Conservation (phyloP, 2,888 invertebrate genomes). For the Brassicogethes aeneus region DNA sequence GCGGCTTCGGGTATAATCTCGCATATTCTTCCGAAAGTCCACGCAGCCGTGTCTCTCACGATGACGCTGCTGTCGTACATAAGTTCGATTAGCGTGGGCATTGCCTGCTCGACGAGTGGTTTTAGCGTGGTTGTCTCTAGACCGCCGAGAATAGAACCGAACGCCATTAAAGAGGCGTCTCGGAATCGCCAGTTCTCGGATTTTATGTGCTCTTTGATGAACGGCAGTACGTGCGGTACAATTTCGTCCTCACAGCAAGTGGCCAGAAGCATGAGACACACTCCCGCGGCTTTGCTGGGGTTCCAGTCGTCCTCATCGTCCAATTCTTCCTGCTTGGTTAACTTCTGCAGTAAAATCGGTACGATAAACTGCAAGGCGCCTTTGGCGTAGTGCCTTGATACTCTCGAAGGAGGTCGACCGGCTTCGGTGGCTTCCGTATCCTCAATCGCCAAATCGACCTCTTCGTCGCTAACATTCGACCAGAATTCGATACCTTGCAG, state of each 20-base stretch:
- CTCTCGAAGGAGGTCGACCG: conserved; percentile 84
- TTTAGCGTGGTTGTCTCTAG: conserved; percentile 80
- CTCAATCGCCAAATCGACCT: conserved; percentile 91
- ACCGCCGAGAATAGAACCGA: conserved; percentile 78
- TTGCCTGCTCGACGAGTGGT: conserved; percentile 91
- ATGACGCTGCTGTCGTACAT: conserved; percentile 92
- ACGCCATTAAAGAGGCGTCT: conserved; percentile 98
- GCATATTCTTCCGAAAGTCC: conserved; percentile 83
- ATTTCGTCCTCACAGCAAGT: conserved; percentile 97
- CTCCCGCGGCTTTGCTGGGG: conserved; percentile 97
- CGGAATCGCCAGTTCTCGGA: conserved; percentile 76
- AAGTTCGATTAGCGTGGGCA: conserved; percentile 89
- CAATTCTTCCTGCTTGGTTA: conserved; percentile 94
- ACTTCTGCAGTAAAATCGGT: conserved; percentile 85
- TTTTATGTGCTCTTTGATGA: conserved; percentile 91
- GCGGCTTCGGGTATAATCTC: conserved; percentile 95
- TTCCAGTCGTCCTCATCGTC: conserved; percentile 99
- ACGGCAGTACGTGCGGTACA: conserved; percentile 91
- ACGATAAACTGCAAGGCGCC: conserved; percentile 93
- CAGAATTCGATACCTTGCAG: conserved; percentile 99
- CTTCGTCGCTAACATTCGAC: conserved; percentile 99
- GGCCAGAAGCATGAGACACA: conserved; percentile 95
- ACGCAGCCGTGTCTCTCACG: conserved; percentile 94
- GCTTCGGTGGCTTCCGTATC: conserved; percentile 89
- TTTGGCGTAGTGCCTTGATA: conserved; percentile 95